Base-by-base conservation (phyloP, 2,113 vertebrate species). In the Isichthys henryi region DNA sequence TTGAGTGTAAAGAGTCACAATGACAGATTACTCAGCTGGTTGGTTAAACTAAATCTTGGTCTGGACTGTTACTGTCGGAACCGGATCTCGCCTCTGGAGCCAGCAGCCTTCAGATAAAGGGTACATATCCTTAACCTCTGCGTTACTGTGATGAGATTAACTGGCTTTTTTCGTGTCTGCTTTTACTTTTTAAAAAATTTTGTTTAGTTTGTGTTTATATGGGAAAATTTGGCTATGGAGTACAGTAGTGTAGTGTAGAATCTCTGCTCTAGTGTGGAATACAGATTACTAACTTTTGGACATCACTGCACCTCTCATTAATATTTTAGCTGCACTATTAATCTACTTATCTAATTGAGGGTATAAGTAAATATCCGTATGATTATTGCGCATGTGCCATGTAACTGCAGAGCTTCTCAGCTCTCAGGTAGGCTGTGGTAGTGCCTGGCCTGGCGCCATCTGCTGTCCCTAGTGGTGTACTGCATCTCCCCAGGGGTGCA, bases 401-500 rank as follows among this genome's bases (percentile, higher is more conserved):
- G 10, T 27, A 62, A 27, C n/a, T 27, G 9, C 4, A 66, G 62
- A 31, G 62, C n/a, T 27, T 8, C 62, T 27, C 8, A 0, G 23
- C 58, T 62, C 8, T n/a, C 21, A 3, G n/a, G 58, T n/a, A 27
- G 31, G 31, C 10, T 74, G 70, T 1, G 13, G 4, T 77, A 23
- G 27, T 15, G 5, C 74, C 13, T 17, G 35, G 27, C 4, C 31
- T 8, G 74, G 31, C 74, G 31, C 85, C 27, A 4, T 5, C n/a
- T 31, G 50, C 85, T 5, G n/a, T 1, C 2, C 19, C 85, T 7
- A 53, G 6, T 39, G n/a, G 11, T 27, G n/a, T 86, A 13, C 15
- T 62, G n/a, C 46, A 39, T 1, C 4, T 89, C 88, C 91, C 1
- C 92, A 99, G 98, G 98, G 27, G 98, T 99, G 82, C 98, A 99